Percentiles rank a stretch among this genome's conserved stretches.
Evolutionary conservation across 1,140 invertebrate genomes (phyloP).

Genomic region (Nasonia vitripennis): DNA sequence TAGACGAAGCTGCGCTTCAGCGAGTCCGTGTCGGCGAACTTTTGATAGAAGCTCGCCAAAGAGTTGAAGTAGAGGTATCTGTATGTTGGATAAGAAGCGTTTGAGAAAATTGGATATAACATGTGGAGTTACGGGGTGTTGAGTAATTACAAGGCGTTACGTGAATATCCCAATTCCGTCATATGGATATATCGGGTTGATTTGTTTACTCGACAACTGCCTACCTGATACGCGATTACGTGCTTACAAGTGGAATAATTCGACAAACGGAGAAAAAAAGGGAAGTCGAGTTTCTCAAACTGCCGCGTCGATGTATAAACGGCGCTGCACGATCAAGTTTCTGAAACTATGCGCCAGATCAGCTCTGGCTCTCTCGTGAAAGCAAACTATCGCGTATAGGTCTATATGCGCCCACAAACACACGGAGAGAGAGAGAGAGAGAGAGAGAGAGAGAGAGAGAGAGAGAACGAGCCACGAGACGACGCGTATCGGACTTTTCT

Average conservation of each 20-base stretch:
- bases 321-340: conserved; percentile 25
- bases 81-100: background rate
- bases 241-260: no score
- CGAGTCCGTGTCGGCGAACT: conserved; percentile 66
- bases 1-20: conserved; percentile 63
- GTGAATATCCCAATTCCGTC: no score
- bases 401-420: background rate
- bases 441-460: background rate
- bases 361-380: background rate
- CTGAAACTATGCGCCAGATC: conserved; percentile 31
- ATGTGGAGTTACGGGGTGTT: background rate
- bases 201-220: no score
- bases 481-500: conserved; percentile 37
- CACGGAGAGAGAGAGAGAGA: background rate
- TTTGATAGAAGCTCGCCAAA: conserved; percentile 71
- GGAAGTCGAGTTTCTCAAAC: no score
- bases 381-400: background rate
- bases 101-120: background rate
- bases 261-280: background rate
- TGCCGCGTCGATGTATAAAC: background rate
- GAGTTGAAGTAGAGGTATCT: conserved; percentile 76
- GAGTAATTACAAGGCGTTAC: background rate
- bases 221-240: no score
- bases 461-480: background rate
- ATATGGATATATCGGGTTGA: no score